phyloP scores from a whole-genome alignment of 2,113 vertebrate genomes.

The Eolophus roseicapilla region DNA sequence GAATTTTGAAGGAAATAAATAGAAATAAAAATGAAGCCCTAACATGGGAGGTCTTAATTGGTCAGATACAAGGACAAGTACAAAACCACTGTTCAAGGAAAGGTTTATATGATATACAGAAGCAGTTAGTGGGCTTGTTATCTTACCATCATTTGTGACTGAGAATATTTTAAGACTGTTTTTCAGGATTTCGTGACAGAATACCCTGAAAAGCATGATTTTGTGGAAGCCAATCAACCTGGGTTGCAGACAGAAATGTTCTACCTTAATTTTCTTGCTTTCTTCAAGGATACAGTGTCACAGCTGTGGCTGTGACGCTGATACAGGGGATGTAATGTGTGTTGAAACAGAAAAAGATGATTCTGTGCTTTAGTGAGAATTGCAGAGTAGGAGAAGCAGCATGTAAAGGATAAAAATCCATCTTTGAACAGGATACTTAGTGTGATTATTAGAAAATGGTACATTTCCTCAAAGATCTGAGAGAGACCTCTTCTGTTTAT shows the following conservation, averaged over 20 bases:
- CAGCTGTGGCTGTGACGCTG: not conserved
- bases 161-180: not conserved
- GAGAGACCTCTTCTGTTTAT: not conserved
- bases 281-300: not conserved
- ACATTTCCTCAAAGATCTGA: not conserved
- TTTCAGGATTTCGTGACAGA: not conserved
- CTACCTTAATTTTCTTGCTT: not conserved
- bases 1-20: not conserved
- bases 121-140: not conserved
- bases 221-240: not conserved
- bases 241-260: not conserved
- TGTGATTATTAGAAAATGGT: not conserved
- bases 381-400: not conserved
- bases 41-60: not conserved
- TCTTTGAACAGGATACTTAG: not conserved
- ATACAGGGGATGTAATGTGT: not conserved
- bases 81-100: not conserved
- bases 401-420: not conserved
- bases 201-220: not conserved
- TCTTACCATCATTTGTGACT: not conserved
- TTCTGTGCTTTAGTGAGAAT: not conserved
- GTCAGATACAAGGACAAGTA: not conserved
- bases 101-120: not conserved
- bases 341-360: not conserved
- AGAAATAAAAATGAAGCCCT: not conserved